Percentiles rank a stretch among this genome's conserved stretches.
Evolutionary conservation across 2,888 invertebrate genomes (phyloP).

Genomic region (Chalcosyrphus nemorum): DNA sequence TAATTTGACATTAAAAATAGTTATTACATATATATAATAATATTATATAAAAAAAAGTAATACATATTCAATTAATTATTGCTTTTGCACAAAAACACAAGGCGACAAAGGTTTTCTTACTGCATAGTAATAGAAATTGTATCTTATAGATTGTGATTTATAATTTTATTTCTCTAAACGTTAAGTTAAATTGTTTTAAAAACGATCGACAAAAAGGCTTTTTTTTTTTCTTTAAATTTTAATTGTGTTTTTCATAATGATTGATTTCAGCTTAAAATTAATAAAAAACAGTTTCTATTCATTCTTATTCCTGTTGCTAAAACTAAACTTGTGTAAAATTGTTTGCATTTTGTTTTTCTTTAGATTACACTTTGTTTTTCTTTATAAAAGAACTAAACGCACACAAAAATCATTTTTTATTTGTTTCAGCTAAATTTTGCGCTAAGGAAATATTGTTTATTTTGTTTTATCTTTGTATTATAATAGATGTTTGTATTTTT

Average conservation of each 20-base stretch:
- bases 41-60: conserved; percentile 59
- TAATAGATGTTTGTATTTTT: conserved; percentile 76
- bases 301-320: conserved; percentile 36
- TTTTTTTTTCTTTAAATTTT: too few relatives aligned
- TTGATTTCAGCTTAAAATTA: conserved; percentile 60
- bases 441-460: conserved; percentile 74
- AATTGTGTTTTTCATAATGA: conserved; percentile 45
- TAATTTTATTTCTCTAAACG: conserved; percentile 41
- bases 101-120: conserved; percentile 71
- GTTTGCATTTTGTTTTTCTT: conserved; percentile 23
- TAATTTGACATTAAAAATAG: conserved; percentile 49
- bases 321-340: conserved; percentile 45
- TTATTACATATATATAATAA: conserved; percentile 42
- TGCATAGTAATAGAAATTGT: conserved; percentile 60
- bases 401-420: conserved; percentile 30
- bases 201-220: conserved; percentile 68
- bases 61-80: conserved; percentile 69
- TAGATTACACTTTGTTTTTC: conserved; percentile 11
- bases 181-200: conserved; percentile 61
- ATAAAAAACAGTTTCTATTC: conserved; percentile 20
- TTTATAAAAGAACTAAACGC: conserved; percentile 60
- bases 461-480: conserved; percentile 69
- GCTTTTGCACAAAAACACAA: conserved; percentile 73
- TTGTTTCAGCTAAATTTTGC: conserved; percentile 59
- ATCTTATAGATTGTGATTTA: conserved; percentile 62